Percentiles rank a stretch among this genome's conserved stretches.
Evolutionary conservation across 2,797 vertebrate species (phyloP).

Genomic region (Potorous gilbertii): DNA sequence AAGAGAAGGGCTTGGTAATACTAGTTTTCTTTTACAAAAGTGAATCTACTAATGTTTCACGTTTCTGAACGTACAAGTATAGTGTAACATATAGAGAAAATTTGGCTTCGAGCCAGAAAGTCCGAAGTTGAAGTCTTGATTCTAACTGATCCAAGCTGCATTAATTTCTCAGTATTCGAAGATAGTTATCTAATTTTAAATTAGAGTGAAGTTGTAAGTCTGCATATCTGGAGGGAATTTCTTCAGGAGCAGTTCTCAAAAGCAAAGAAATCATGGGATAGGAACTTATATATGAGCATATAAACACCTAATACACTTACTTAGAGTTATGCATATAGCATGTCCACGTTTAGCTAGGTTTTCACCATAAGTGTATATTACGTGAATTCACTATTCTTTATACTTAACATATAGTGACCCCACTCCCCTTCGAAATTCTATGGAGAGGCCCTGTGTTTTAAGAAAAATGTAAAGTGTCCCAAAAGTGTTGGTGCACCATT

Average conservation of each 20-base stretch:
- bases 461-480: not conserved
- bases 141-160: not conserved
- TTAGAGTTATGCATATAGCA: not conserved
- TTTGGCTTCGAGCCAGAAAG: not conserved
- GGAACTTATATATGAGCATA: not conserved
- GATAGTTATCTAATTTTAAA: not conserved
- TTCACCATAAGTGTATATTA: not conserved
- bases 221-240: not conserved
- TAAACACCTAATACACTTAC: not conserved
- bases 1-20: not conserved
- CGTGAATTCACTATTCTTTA: not conserved
- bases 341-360: not conserved
- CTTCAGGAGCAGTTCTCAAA: not conserved
- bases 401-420: not conserved
- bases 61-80: not conserved
- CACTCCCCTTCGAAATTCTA: not conserved
- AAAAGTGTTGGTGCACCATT: not conserved
- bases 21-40: not conserved
- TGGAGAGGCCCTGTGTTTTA: not conserved
- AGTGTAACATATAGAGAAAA: not conserved
- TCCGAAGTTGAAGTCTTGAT: not conserved
- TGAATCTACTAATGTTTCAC: not conserved
- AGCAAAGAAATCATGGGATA: not conserved
- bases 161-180: not conserved
- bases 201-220: not conserved